Base-by-base conservation (phyloP, 2,113 vertebrate species). In the Sakesphorus luctuosus region DNA sequence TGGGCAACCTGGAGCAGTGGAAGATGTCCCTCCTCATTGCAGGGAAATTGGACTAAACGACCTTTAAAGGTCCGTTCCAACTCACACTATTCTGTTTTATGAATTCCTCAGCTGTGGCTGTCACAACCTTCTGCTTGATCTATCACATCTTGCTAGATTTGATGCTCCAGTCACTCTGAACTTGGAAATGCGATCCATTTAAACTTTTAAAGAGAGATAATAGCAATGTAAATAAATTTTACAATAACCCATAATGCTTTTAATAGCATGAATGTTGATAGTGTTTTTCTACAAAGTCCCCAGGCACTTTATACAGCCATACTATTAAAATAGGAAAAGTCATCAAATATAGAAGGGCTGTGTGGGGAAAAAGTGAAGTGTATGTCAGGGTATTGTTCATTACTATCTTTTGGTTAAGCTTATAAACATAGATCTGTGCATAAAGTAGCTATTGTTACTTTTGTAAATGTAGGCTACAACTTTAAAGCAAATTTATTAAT, bases 161-260 rank as follows among this genome's bases (percentile, higher is more conserved):
- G 59, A 69, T 61, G 18, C 7, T 10, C 18, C 14, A 31, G 16
- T 71, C 47, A 58, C 29, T 94, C 36, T 28, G 56, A 94, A 79
- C 49, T 23, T 55, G 58, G 78, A 23, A 90, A 77, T 36, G 33
- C 40, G 52, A 95, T 67, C 88, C 11, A 56, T 74, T 94, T 95
- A 77, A 88, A 72, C n/a, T 63, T 94, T 96, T 95, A 90, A 82
- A 69, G 52, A 83, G 59, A 36, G 74, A 89, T 78, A 96, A 73
- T 86, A 73, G 65, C 93, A 88, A 68, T 47, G 56, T 80, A 97
- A 95, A 96, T 93, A 93, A 95, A 94, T 96, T 97, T 97, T 97
- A 96, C 59, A 90, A 74, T 89, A 95, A 56, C 81, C 61, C 18
- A 13, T 95, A 97, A 96, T 79, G 89, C 69, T 96, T 97, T 86